phyloP scores from a whole-genome alignment of 2,888 invertebrate genomes.

The Stenurella melanura region DNA sequence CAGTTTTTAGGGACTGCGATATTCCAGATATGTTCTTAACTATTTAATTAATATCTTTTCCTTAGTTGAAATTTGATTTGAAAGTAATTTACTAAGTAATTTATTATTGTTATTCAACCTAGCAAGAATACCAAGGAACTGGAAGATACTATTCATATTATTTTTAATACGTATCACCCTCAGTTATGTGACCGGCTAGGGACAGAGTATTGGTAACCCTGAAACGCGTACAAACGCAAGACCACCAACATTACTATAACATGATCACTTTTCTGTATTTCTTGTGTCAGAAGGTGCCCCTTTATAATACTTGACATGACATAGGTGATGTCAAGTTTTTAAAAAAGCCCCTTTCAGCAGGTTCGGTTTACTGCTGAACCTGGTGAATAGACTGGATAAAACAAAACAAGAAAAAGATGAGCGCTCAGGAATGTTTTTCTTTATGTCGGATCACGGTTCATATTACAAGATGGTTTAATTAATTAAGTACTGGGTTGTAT shows the following conservation, averaged over 20 bases:
- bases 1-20: too few relatives aligned
- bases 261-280: constrained; percentile 19
- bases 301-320: constrained; percentile 29
- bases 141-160: too few relatives aligned
- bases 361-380: constrained; percentile 22
- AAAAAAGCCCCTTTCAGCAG: constrained; percentile 29
- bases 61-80: too few relatives aligned
- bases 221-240: background rate
- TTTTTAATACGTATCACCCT: too few relatives aligned
- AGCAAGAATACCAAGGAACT: too few relatives aligned
- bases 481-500: background rate
- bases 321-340: constrained; percentile 27
- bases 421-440: constrained; percentile 23
- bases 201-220: too few relatives aligned
- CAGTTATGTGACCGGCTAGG: too few relatives aligned
- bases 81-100: too few relatives aligned
- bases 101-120: too few relatives aligned
- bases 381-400: constrained; percentile 28
- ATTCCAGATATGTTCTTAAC: too few relatives aligned
- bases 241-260: constrained; percentile 35
- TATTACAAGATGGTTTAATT: constrained; percentile 31
- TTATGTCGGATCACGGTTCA: constrained; percentile 21
- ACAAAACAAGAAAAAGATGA: constrained; percentile 40
- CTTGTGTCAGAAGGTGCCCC: constrained; percentile 12
- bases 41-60: too few relatives aligned